phyloP scores from a whole-genome alignment of 1,140 invertebrate species.

The Drepana arcuata region DNA sequence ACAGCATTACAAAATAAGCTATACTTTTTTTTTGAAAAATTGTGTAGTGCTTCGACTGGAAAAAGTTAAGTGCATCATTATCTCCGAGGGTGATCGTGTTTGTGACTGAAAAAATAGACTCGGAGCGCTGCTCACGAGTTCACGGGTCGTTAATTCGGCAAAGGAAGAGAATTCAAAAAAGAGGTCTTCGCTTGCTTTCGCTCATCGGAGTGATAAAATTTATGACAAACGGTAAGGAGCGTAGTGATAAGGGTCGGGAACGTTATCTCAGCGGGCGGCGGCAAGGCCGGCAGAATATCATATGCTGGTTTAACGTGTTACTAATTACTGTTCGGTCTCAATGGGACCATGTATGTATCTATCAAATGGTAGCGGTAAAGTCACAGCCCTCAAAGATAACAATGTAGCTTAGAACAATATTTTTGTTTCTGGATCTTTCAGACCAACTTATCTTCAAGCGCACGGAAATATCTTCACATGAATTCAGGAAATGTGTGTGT shows the following conservation, averaged over 20 bases:
- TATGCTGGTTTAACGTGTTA: constrained; percentile 21
- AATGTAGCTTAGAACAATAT: too few species aligned
- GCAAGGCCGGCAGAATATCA: constrained; percentile 27
- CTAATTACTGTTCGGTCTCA: constrained; percentile 23
- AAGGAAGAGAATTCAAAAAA: constrained; percentile 45
- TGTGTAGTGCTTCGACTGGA: constrained; percentile 5
- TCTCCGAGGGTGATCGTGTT: constrained; percentile 38
- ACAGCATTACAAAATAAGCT: too few species aligned
- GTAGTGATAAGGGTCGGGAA: constrained; percentile 57
- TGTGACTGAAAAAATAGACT: constrained; percentile 51
- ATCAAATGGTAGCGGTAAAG: too few species aligned
- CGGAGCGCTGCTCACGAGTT: constrained; percentile 48
- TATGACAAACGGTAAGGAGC: constrained; percentile 68
- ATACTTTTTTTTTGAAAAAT: not conserved
- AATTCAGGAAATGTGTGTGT: too few species aligned
- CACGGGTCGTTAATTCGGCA: constrained; percentile 56
- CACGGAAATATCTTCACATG: too few species aligned
- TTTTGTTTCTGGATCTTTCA: too few species aligned
- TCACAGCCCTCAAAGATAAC: too few species aligned
- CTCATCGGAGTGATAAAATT: constrained; percentile 66
- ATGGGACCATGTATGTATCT: too few species aligned
- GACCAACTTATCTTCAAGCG: too few species aligned
- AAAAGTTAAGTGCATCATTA: constrained; percentile 34
- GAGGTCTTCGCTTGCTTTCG: constrained; percentile 46
- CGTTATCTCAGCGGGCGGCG: constrained; percentile 41